Evolutionary conservation across 2,888 invertebrate species (phyloP).

Genomic region (Cantharis rufa): DNA sequence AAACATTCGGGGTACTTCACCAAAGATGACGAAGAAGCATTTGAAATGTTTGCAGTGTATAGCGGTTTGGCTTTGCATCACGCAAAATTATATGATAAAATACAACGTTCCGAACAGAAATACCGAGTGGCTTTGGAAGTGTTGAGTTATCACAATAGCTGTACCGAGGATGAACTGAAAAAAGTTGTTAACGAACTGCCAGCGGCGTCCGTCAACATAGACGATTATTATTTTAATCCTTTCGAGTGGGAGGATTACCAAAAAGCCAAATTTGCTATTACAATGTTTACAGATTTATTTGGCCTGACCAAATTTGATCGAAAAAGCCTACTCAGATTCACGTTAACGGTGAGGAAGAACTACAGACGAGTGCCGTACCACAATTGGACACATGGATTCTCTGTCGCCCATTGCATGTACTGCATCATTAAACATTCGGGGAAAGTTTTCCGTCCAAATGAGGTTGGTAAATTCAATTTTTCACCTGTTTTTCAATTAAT

Average conservation of each 20-base stretch:
- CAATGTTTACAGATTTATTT: constrained; percentile 61
- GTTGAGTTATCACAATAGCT: constrained; percentile 80
- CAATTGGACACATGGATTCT: constrained; percentile 88
- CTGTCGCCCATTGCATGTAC: constrained; percentile 84
- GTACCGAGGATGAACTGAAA: constrained; percentile 67
- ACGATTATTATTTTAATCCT: constrained; percentile 73
- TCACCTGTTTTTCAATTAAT: too few species aligned
- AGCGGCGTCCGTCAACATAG: constrained; percentile 50
- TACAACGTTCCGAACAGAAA: constrained; percentile 80
- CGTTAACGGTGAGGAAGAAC: constrained; percentile 82
- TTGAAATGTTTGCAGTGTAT: constrained; percentile 83
- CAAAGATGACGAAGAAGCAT: constrained; percentile 76
- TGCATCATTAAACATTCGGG: constrained; percentile 67
- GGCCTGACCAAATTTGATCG: constrained; percentile 68
- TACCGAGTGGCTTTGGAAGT: constrained; percentile 82
- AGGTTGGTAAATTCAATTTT: constrained; percentile 57
- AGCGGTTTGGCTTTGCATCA: constrained; percentile 85
- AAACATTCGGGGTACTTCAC: constrained; percentile 63
- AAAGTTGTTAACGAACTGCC: constrained; percentile 39
- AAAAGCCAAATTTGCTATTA: constrained; percentile 60
- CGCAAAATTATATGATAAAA: constrained; percentile 82
- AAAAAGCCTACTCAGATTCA: constrained; percentile 71
- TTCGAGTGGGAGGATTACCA: constrained; percentile 70
- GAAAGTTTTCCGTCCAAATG: constrained; percentile 62
- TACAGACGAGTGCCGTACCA: constrained; percentile 84